Evolutionary conservation across 2,888 invertebrate species (phyloP).

Genomic region (Lasioglossum oenotherae): DNA sequence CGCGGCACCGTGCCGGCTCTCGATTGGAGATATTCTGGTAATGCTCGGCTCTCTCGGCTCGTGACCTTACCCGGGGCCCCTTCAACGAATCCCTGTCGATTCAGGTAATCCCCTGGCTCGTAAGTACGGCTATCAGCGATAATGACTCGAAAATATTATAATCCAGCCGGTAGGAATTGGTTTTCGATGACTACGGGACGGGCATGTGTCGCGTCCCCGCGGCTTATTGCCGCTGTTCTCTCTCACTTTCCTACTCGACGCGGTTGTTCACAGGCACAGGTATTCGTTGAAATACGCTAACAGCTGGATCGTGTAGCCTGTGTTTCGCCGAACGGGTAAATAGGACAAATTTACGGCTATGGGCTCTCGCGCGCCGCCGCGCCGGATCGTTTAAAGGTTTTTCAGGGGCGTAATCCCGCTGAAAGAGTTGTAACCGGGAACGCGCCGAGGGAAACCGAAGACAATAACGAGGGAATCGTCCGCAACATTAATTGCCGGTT

Average conservation of each 20-base stretch:
- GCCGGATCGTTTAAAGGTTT: neutral
- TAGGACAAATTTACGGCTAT: constrained; percentile 20
- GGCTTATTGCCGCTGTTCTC: constrained; percentile 1
- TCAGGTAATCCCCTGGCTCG: constrained; percentile 48
- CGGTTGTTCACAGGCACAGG: neutral
- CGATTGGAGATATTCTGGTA: constrained; percentile 43
- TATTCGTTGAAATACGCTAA: constrained; percentile 3
- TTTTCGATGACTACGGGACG: constrained; percentile 8
- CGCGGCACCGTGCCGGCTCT: neutral
- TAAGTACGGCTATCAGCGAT: constrained; percentile 51
- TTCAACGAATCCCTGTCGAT: constrained; percentile 46
- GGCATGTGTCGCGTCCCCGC: neutral
- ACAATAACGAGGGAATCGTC: neutral
- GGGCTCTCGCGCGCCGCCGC: neutral
- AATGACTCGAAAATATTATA: constrained; percentile 52
- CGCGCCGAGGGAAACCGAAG: neutral
- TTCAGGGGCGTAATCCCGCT: neutral
- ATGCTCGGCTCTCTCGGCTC: constrained; percentile 25
- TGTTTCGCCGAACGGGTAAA: neutral
- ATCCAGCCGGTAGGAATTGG: constrained; percentile 39
- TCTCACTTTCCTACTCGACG: neutral
- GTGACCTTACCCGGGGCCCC: constrained; percentile 38
- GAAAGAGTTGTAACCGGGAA: constrained; percentile 1
- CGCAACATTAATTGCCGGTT: constrained; percentile 13
- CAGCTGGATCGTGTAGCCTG: neutral